Evolutionary conservation across 2,113 vertebrate genomes (phyloP), one percentile per base, ranked within the genome.

Genomic region (Ciconia boyciana): DNA sequence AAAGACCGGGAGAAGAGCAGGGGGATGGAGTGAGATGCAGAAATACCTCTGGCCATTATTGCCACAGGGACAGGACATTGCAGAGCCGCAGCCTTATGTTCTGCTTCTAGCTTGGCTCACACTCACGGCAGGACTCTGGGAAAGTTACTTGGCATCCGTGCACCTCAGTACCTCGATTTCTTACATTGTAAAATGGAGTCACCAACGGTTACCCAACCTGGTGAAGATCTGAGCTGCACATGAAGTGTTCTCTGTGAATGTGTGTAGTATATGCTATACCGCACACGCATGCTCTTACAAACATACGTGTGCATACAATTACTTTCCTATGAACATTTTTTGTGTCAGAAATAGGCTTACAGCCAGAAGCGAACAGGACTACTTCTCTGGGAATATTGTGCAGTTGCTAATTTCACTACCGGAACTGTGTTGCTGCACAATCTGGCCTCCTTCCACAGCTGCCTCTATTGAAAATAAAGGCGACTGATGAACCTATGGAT

Each of bases 381-480:
- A 29, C 83, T 98, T 98, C 97, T 96, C 96, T 97, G 97, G 97
- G 97, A 98, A 97, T 97, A 97, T 96, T 97, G 96, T 96, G 96
- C 97, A 96, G 97, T 98, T 98, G 98, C 97, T 98, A 98, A 98
- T 98, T 98, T 98, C 98, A 98, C 98, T 98, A 97, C 97, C 94
- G 96, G 97, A 98, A 98, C 97, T 97, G 91, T 97, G 95, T 97
- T 98, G 94, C 95, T 96, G 94, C 26, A 81, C 93, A 66, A 82
- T 89, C 97, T 98, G 98, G 97, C 97, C 96, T 94, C 90, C 79
- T 97, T 98, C 98, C 98, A 98, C 95, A 89, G 89, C 92, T 96
- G 98, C 95, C 96, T 98, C 97, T 91, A 85, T 70, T 97, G 95
- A 97, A 98, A 97, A 96, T 87, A 98, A 94, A 97, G 97, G 95